Evolutionary conservation across 1,140 invertebrate genomes (phyloP), one percentile per base, ranked within the genome.

Genomic region (Chelonus insularis): DNA sequence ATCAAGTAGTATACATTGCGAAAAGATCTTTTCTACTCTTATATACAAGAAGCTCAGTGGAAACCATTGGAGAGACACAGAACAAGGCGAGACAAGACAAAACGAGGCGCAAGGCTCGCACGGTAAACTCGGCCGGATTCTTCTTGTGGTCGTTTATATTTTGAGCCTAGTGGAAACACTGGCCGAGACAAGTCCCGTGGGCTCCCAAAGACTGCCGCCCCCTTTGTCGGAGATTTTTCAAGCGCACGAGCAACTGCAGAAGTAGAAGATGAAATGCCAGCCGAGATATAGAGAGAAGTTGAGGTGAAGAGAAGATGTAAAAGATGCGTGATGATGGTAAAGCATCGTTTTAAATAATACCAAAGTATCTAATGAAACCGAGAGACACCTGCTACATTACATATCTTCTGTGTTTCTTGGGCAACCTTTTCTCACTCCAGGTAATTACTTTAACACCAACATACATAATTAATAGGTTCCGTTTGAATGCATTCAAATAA

Each of bases 221-320:
- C 70, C 75, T 79, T 79, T 79, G 77, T 79, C 76, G 74, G 73
- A 72, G 71, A 76, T 79, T 77, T 72, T 73, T 76, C 72, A 68
- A 72, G 71, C 73, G 68, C 68, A 68, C 68, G 51, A 52, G 39
- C 14, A 55, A 62, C 52, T 39, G 54, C 45, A 62, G 9, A 43
- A 63, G 56, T 16, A 43, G 7, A 16, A 43, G 39, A 55, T 23
- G 48, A 55, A 14, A 55, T 45, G 21, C 50, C 12, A 29, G 11
- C 41, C 21, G 39, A 50, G 37, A 60, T 29, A 45, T n/a, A n/a
- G n/a, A n/a, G n/a, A n/a, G n/a, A n/a, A n/a, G n/a, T n/a, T n/a
- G n/a, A n/a, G n/a, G n/a, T n/a, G n/a, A n/a, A n/a, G 12, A 39
- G 21, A 25, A 32, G 21, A 23, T 47, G 39, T 12, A 6, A 47